These are phyloP conservation scores for Dipodomys stephensi DNA, from an alignment of 2,113 vertebrate species.

Conservation along the genomic window DNA sequence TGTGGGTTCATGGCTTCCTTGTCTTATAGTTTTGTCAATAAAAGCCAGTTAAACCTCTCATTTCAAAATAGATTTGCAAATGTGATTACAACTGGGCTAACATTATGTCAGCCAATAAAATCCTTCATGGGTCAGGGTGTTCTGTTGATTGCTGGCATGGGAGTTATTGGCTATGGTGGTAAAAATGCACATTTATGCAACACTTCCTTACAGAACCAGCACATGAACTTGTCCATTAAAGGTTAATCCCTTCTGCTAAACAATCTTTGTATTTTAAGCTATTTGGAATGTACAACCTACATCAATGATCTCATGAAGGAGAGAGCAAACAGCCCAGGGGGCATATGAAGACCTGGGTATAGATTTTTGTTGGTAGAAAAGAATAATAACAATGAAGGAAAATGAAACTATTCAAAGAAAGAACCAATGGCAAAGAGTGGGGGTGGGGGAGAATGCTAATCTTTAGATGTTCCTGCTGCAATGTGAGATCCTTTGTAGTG, in stretches of 20 bases:
- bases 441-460: background rate
- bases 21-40: background rate
- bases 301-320: background rate
- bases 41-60: conserved; percentile 4
- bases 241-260: background rate
- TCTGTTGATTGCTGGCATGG: background rate
- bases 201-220: background rate
- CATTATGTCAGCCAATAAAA: background rate
- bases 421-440: background rate
- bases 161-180: background rate
- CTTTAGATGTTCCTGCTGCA: background rate
- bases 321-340: background rate
- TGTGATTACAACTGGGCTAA: background rate
- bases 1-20: background rate
- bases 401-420: no score
- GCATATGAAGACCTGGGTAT: background rate
- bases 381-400: no score
- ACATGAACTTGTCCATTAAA: background rate
- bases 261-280: background rate
- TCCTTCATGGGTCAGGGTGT: background rate
- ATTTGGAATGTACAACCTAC: background rate
- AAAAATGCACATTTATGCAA: background rate
- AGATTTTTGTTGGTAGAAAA: background rate
- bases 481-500: background rate
- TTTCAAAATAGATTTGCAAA: background rate